Evolutionary conservation across 2,113 vertebrate species (phyloP).

Genomic region (Planiliza haematocheilus): DNA sequence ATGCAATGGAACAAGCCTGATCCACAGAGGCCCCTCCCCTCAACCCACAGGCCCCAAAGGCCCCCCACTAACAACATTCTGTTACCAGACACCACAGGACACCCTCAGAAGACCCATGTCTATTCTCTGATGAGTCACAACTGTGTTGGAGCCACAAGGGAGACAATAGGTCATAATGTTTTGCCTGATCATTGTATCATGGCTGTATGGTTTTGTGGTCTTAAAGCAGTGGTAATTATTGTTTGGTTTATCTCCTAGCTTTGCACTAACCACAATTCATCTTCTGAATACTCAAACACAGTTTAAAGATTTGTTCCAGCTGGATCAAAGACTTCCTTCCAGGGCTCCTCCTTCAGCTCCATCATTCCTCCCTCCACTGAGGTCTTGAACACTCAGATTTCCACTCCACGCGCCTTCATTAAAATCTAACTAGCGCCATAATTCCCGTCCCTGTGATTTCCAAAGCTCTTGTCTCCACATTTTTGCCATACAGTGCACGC

Average conservation of each 20-base stretch:
- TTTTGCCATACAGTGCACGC: slow-evolving; percentile 28
- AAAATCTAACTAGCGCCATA: slow-evolving; percentile 63
- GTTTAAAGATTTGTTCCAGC: slow-evolving; percentile 44
- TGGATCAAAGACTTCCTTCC: slow-evolving; percentile 35
- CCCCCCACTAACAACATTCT: too few relatives aligned
- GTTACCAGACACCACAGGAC: too few relatives aligned
- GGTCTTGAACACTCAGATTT: slow-evolving; percentile 58
- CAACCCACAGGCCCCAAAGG: too few relatives aligned
- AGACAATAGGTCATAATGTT: too few relatives aligned
- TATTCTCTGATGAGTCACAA: too few relatives aligned
- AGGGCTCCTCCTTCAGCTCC: slow-evolving; percentile 32
- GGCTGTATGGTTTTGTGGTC: slow-evolving; percentile 18
- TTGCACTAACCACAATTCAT: slow-evolving; percentile 33
- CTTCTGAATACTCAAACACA: slow-evolving; percentile 17
- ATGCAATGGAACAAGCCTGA: too few relatives aligned
- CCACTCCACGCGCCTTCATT: slow-evolving; percentile 69
- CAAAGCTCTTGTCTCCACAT: slow-evolving; percentile 49
- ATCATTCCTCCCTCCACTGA: slow-evolving; percentile 40
- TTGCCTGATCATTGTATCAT: background rate
- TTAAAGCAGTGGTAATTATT: slow-evolving; percentile 29
- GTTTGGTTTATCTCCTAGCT: slow-evolving; percentile 40
- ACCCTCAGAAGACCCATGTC: too few relatives aligned
- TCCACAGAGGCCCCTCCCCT: too few relatives aligned
- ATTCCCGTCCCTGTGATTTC: slow-evolving; percentile 53
- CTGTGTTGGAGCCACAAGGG: too few relatives aligned